Percentiles rank a stretch among this genome's conserved stretches.
Conservation (phyloP, 2,797 vertebrate genomes). For the Sebastes goodei region DNA sequence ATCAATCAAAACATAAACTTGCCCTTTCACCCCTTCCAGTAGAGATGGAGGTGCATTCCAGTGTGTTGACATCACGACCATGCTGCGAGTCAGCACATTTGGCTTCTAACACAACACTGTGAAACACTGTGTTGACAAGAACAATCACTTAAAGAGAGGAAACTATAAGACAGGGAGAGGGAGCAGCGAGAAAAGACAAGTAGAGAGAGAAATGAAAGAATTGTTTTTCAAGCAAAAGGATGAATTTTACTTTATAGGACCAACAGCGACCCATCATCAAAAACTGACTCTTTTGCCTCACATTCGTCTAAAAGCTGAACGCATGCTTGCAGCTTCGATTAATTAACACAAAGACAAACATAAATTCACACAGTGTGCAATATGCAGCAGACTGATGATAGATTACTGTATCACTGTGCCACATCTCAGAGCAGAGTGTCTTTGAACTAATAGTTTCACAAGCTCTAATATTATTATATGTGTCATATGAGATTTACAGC, state of each 20-base stretch:
- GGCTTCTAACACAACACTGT: conserved; percentile 36
- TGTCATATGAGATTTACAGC: conserved; percentile 46
- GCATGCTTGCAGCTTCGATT: conserved; percentile 9
- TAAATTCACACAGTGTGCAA: not conserved
- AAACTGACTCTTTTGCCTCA: not conserved
- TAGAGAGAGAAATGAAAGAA: not conserved
- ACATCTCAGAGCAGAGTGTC: conserved; percentile 27
- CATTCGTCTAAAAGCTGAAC: conserved; percentile 12
- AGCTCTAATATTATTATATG: conserved; percentile 35
- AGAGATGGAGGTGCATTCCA: conserved; percentile 56
- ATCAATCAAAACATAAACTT: conserved; percentile 48
- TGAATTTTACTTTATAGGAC: not conserved
- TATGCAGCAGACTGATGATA: conserved; percentile 4
- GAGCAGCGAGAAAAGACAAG: not conserved
- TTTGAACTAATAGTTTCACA: conserved; percentile 45
- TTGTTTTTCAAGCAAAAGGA: conserved; percentile 1
- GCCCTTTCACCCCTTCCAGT: not conserved
- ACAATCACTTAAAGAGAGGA: conserved; percentile 1
- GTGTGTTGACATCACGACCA: conserved; percentile 55
- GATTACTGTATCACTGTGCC: conserved; percentile 21
- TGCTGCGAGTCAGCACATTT: conserved; percentile 57
- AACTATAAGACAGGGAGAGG: not conserved
- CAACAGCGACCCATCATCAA: not conserved
- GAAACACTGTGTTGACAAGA: conserved; percentile 22
- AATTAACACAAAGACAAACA: conserved; percentile 25